phyloP scores from a whole-genome alignment of 2,113 vertebrate species.

The Indri indri region DNA sequence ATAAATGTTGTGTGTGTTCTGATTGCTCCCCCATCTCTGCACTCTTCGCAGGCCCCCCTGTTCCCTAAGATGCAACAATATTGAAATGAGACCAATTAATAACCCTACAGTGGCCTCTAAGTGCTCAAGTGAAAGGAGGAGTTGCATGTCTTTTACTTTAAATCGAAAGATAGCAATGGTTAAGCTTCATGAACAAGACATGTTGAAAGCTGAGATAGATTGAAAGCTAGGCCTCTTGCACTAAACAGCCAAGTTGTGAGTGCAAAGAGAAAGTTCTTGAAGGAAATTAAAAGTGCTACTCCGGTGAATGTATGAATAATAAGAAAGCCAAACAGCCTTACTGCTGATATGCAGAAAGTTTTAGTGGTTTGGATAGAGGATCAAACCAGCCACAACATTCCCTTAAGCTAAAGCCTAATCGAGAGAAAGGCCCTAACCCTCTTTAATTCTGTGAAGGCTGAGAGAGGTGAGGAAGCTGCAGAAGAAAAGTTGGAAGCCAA shows the following conservation, averaged over 20 bases:
- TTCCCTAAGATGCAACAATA: background rate
- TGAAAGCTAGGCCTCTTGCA: background rate
- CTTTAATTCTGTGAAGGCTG: background rate
- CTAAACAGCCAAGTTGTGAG: background rate
- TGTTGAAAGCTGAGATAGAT: background rate
- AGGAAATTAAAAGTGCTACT: background rate
- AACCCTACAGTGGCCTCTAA: background rate
- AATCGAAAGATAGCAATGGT: background rate
- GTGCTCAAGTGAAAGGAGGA: background rate
- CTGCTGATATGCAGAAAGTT: background rate
- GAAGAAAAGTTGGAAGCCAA: background rate
- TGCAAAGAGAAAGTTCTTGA: background rate
- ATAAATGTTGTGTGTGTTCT: background rate
- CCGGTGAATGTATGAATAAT: background rate
- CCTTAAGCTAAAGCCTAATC: background rate
- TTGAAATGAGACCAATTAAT: background rate
- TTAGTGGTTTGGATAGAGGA: background rate
- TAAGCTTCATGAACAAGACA: background rate
- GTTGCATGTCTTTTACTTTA: background rate
- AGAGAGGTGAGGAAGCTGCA: background rate
- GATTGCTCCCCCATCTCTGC: background rate
- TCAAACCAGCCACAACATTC: background rate
- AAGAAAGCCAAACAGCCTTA: background rate
- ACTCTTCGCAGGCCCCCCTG: background rate
- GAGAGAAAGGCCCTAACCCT: background rate